phyloP scores from a whole-genome alignment of 2,888 invertebrate species.

The Cephus sareptanus region DNA sequence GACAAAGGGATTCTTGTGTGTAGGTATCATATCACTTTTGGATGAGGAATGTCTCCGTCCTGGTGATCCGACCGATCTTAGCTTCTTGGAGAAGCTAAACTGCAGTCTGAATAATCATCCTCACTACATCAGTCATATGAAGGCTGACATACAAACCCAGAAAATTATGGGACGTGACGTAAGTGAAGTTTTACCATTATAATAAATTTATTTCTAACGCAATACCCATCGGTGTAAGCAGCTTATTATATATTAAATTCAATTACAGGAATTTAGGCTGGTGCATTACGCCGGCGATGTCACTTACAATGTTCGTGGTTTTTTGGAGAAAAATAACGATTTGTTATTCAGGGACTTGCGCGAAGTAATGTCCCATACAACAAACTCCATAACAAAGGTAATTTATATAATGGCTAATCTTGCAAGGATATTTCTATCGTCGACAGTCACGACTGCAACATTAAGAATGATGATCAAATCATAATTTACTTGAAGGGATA shows the following conservation, averaged over 20 bases:
- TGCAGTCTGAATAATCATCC: constrained; percentile 78
- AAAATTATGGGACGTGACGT: constrained; percentile 88
- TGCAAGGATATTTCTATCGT: too few species aligned
- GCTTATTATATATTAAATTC: constrained; percentile 6
- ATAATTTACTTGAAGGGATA: constrained; percentile 5
- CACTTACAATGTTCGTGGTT: constrained; percentile 87
- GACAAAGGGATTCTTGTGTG: constrained; percentile 24
- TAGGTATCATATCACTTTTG: constrained; percentile 84
- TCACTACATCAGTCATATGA: constrained; percentile 87
- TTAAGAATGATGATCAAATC: too few species aligned
- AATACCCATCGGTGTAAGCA: neutral
- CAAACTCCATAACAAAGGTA: constrained; percentile 73
- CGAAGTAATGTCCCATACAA: constrained; percentile 81
- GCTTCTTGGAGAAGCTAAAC: constrained; percentile 84
- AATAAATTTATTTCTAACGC: constrained; percentile 2
- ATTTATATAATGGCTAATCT: too few species aligned
- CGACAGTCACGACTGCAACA: too few species aligned
- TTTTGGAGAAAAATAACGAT: constrained; percentile 95
- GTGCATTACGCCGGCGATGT: constrained; percentile 95
- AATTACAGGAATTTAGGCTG: constrained; percentile 83
- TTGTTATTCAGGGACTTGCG: constrained; percentile 88
- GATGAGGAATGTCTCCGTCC: constrained; percentile 94
- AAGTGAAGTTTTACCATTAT: constrained; percentile 47
- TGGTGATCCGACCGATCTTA: constrained; percentile 85
- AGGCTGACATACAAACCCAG: constrained; percentile 81